These are phyloP conservation scores for Molorchus minor DNA, from an alignment of 2,888 invertebrate species.

Conservation along the genomic window DNA sequence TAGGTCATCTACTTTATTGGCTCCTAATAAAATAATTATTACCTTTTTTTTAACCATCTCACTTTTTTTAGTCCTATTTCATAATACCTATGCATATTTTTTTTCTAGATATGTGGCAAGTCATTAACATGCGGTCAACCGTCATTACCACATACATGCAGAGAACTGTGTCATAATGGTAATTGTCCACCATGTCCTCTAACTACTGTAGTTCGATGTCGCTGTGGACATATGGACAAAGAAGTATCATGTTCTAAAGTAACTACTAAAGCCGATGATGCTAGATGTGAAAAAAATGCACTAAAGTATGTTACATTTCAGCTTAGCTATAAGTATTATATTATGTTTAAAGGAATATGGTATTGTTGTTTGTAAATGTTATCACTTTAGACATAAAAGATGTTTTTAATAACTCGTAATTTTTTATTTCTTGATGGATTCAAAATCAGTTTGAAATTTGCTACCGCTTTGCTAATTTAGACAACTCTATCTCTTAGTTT, in stretches of 20 bases:
- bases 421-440: background rate
- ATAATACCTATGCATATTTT: background rate
- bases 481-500: background rate
- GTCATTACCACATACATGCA: constrained; percentile 74
- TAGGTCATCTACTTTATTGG: no score
- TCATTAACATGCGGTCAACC: constrained; percentile 74
- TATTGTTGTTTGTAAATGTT: no score
- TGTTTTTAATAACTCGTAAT: background rate
- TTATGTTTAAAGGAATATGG: no score
- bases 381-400: no score
- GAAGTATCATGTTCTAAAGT: constrained; percentile 81
- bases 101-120: constrained; percentile 68
- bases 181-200: constrained; percentile 82
- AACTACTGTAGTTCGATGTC: constrained; percentile 79
- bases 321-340: no score
- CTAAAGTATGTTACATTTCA: constrained; percentile 38
- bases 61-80: no score
- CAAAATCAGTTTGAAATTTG: background rate
- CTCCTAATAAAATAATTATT: no score
- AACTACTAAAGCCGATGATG: constrained; percentile 75
- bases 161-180: constrained; percentile 73
- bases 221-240: constrained; percentile 86
- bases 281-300: constrained; percentile 89
- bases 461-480: background rate
- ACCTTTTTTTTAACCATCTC: no score